Percentiles rank a stretch among this genome's conserved stretches.
phyloP scores from a whole-genome alignment of 2,888 invertebrate genomes.

The Rhagophthalmus giganteus region DNA sequence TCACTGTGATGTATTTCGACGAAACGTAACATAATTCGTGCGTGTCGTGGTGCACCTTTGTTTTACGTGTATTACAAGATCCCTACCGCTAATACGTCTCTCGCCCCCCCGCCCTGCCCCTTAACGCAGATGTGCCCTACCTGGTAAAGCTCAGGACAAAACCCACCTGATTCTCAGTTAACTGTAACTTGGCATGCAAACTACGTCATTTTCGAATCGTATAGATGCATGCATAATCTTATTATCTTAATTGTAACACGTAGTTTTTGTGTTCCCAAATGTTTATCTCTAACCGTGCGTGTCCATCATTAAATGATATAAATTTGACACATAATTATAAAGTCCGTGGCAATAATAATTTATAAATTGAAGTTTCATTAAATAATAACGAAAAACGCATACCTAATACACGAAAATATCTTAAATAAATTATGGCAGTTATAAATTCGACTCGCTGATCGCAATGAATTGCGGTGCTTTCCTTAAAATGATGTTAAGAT shows the following conservation, averaged over 20 bases:
- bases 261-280: constrained; percentile 19
- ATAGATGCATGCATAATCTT: constrained; percentile 48
- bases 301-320: neutral
- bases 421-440: too few species aligned
- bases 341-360: too few species aligned
- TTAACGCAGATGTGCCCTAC: constrained; percentile 30
- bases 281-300: constrained; percentile 2
- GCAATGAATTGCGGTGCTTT: too few species aligned
- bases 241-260: constrained; percentile 51
- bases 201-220: constrained; percentile 45
- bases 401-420: too few species aligned
- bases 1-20: too few species aligned
- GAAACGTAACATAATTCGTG: constrained; percentile 27
- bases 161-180: constrained; percentile 48
- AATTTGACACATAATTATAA: neutral
- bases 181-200: constrained; percentile 50
- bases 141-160: constrained; percentile 44
- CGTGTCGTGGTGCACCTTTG: constrained; percentile 34
- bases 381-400: too few species aligned
- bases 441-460: too few species aligned
- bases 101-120: constrained; percentile 32
- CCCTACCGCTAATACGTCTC: constrained; percentile 35
- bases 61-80: constrained; percentile 37
- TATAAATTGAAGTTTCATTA: too few species aligned
- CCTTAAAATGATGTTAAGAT: too few species aligned